Evolutionary conservation across 1,140 invertebrate genomes (phyloP), one percentile per base, ranked within the genome.

Genomic region (Mactra quadrangularis): DNA sequence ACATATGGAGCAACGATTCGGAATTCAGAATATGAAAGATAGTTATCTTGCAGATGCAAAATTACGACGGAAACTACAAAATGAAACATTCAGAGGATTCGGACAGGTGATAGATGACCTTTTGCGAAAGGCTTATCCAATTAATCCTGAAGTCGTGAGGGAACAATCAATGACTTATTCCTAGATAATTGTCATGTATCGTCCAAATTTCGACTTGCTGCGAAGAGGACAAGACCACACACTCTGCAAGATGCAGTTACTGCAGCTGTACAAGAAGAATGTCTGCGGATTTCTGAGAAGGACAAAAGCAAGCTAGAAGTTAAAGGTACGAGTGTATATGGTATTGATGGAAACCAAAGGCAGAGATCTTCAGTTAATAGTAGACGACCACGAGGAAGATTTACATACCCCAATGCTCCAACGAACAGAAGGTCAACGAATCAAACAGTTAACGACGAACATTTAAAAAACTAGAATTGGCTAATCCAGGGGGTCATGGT

Each of bases 191-290:
- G 83, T 64, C 57, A 78, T n/a, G 64, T 66, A 33, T 71, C 84
- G 3, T 38, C 82, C 11, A 79, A 85, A 3, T 85, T 85, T 60
- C 25, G 81, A 31, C 52, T 83, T 3, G 78, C 84, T 25, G 84
- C 79, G 0, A 79, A 83, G 57, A 57, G 85, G 31, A 86, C 85
- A 29, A 19, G 52, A 53, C 75, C 85, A 47, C 74, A 53, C 29
- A 79, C 57, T 11, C 4, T 77, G 13, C 62, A 78, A 13, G 64
- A 79, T 0, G 85, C 81, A 29, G 55, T 83, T 2, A 68, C 70
- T 15, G 70, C 45, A 38, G 85, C 85, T 17, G 79, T 83, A 52
- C 79, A 86, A 57, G 79, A 86, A 41, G 84, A 86, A 66, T 78
- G 81, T 70, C 35, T 79, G 19, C 19, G 79, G 3, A 22, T 50